Conservation (phyloP, 2,797 vertebrate species). For the Poeciliopsis gracilis region DNA sequence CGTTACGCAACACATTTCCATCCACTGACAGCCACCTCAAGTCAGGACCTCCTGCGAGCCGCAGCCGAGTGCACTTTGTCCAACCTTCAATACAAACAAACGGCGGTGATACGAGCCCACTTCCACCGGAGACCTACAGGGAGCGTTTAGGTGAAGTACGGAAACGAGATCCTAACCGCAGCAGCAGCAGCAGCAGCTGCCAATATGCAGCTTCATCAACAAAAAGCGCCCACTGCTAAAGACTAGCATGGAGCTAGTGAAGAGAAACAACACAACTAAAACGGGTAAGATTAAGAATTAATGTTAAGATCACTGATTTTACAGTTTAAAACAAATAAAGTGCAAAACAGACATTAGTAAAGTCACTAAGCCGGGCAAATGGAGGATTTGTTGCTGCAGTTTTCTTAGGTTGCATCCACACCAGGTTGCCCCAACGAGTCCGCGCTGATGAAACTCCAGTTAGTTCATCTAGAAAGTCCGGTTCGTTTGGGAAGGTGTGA, state of each 20-base stretch:
- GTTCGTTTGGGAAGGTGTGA: background rate
- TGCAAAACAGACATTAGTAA: background rate
- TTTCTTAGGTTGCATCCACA: background rate
- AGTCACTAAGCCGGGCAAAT: background rate
- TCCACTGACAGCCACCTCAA: conserved; percentile 34
- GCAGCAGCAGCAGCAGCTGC: background rate
- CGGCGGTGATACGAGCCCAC: conserved; percentile 3
- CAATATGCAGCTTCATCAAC: conserved; percentile 5
- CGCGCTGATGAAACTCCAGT: background rate
- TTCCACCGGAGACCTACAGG: conserved; percentile 3
- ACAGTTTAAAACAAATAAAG: background rate
- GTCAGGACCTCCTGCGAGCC: conserved; percentile 27
- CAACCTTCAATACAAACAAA: conserved; percentile 14
- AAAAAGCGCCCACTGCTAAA: background rate
- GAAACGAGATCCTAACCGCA: background rate
- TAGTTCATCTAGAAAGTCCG: background rate
- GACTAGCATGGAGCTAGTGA: background rate
- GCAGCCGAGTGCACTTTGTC: conserved; percentile 28
- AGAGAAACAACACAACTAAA: background rate
- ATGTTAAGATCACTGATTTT: background rate
- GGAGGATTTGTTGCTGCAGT: background rate
- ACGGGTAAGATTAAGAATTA: too few species aligned
- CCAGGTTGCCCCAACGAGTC: too few species aligned
- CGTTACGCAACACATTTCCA: conserved; percentile 63
- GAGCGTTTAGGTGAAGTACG: background rate